phyloP scores from a whole-genome alignment of 2,113 vertebrate species.

The Silurus asotus region DNA sequence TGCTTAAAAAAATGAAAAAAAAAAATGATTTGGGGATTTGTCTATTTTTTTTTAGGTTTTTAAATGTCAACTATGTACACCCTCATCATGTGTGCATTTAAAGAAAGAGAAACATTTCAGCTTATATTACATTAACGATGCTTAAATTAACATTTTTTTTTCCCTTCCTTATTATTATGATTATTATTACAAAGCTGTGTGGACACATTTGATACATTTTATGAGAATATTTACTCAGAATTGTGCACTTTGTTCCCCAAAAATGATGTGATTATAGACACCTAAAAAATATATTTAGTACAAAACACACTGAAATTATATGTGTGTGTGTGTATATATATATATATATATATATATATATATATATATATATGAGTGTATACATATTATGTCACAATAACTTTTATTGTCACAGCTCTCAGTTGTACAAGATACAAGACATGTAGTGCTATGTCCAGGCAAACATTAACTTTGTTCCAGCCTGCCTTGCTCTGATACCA shows the following conservation, averaged over 20 bases:
- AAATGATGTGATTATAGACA: background rate
- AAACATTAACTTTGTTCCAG: constrained; percentile 40
- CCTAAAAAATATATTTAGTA: background rate
- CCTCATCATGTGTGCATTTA: background rate
- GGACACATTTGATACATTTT: background rate
- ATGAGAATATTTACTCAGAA: background rate
- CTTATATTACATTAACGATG: background rate
- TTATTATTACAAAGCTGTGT: background rate
- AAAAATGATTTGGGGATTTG: background rate
- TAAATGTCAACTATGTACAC: background rate
- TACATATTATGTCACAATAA: no score
- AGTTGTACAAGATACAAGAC: background rate
- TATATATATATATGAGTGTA: no score
- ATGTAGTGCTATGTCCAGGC: background rate
- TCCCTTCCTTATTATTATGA: background rate
- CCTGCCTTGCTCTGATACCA: background rate
- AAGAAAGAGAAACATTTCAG: background rate
- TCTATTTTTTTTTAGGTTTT: background rate
- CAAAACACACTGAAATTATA: no score
- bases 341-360: no score
- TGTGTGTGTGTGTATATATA: no score
- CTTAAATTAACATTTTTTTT: background rate
- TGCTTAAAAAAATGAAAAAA: background rate
- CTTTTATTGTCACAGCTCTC: background rate
- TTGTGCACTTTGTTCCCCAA: background rate